These are phyloP conservation scores for Cataglyphis hispanica DNA, from an alignment of 1,140 invertebrate genomes.

Conservation along the genomic window DNA sequence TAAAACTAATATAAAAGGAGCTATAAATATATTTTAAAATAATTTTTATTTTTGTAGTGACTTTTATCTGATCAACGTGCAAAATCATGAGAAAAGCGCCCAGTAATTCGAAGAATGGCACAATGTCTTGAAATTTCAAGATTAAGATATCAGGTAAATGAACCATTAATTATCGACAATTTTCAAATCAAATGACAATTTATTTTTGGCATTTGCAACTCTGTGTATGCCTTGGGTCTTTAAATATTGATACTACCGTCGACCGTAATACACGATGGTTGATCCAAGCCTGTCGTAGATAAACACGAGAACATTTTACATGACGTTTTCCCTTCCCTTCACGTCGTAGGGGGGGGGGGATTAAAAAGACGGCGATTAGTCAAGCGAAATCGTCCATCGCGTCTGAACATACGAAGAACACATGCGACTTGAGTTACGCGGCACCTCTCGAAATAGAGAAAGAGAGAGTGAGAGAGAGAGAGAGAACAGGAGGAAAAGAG, in stretches of 20 bases:
- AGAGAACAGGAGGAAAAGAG: slow-evolving; percentile 52
- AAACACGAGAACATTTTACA: slow-evolving; percentile 52
- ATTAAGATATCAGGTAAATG: background rate
- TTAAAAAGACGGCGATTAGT: slow-evolving; percentile 84
- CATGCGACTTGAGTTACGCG: slow-evolving; percentile 78
- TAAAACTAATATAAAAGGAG: background rate
- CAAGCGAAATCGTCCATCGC: slow-evolving; percentile 86
- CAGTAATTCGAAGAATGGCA: background rate
- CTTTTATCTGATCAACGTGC: background rate
- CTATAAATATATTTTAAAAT: slow-evolving; percentile 1
- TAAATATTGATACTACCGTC: slow-evolving; percentile 16
- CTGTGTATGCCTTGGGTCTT: background rate
- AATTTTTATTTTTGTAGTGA: background rate
- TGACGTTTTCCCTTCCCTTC: slow-evolving; percentile 50
- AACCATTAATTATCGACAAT: background rate
- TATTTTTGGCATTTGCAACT: slow-evolving; percentile 5
- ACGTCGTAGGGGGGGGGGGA: slow-evolving; percentile 49
- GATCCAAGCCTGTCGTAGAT: slow-evolving; percentile 54
- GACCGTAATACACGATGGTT: slow-evolving; percentile 21
- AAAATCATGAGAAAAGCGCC: background rate
- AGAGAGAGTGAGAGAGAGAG: slow-evolving; percentile 58
- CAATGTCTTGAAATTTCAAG: background rate
- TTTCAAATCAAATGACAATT: background rate
- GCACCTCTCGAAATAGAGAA: slow-evolving; percentile 82
- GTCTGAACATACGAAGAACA: slow-evolving; percentile 86